Base-by-base conservation (phyloP, 2,888 invertebrate species). In the Ornithoptera alexandrae region DNA sequence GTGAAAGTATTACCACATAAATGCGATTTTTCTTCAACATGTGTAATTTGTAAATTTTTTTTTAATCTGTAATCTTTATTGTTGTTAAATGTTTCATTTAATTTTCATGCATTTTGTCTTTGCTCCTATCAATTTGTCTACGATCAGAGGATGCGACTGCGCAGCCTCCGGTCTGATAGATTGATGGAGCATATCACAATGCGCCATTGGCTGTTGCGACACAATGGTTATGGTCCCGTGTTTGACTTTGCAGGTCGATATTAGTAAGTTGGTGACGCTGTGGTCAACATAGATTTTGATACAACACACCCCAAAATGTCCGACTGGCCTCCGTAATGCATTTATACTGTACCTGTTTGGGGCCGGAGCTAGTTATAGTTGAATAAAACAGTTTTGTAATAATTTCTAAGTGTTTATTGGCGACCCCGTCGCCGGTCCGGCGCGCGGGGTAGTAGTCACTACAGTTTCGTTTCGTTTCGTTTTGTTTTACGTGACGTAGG, bases 201-300 rank as follows among this genome's bases (percentile, higher is more conserved):
- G 66, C 62, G 62, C 50, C 69, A 39, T 59, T 24, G 30, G 62
- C 15, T 57, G 59, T 24, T 4, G 67, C 59, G 65, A 81, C 86
- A 84, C 82, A 72, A 83, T 90, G 84, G 91, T 92, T 84, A 92
- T 84, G 39, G 39, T 82, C 81, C 81, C 82, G 81, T 92, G 84
- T 93, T 93, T 93, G 90, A 90, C 86, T 91, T 93, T 93, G 83
- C 93, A 93, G 93, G 93, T 93, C 93, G 93, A 87, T 93, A 90
- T 92, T 93, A 93, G 87, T 89, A 88, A 88, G 88, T 84, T 77
- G 84, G 86, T 83, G 90, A 84, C 78, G 92, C 87, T 85, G 90
- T 85, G 80, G 80, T 81, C 86, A 79, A 76, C 88, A 81, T 86
- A 85, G 78, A 79, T 88, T 88, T 90, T 85, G 83, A 85, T 85